Base-by-base conservation (phyloP, 2,888 invertebrate species). In the Odontomyia ornata region DNA sequence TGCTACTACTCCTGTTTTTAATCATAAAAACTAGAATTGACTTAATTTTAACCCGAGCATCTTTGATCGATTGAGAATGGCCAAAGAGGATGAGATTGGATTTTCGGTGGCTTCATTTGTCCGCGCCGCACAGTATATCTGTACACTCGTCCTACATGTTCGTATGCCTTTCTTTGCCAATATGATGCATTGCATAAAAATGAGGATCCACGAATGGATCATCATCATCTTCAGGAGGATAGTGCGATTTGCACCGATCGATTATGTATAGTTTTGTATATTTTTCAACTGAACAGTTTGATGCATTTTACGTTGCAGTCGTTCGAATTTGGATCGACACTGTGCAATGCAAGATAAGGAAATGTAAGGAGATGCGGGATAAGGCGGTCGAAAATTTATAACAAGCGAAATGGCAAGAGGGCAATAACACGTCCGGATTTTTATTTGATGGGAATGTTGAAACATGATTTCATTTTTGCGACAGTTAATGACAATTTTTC, bases 1-100 rank as follows among this genome's bases (percentile, higher is more conserved):
- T 69, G 69, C 47, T 69, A 46, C 69, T 47, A 46, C 47, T 69
- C 36, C 69, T 73, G 30, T 46, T 75, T 36, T 64, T 52, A 75
- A 75, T 75, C 75, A 64, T 43, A 75, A 75, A 75, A 75, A 75
- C 75, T 75, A 75, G 75, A 75, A 47, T 75, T 75, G 75, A 75
- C 75, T 75, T 75, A 75, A 75, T 64, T 75, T 73, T 23, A 4
- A 27, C 15, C 36, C 57, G 25, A 30, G 27, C 18, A 11, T 36
- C 46, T 21, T 25, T 46, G 69, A 25, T 25, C 46, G 25, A 25
- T 21, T 69, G 11, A 9, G 46, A 27, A 47, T 23, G 15, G 30
- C 25, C 46, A 72, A 72, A 72, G 71, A n/a, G n/a, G n/a, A 43
- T 73, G 73, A 36, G 73, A 60, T 60, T 15, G 43, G 73, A 73